A percentile compares a stretch with the other conserved stretches of the same genome.
phyloP scores from a whole-genome alignment of 1,140 invertebrate genomes.

The Zaprionus africanus region DNA sequence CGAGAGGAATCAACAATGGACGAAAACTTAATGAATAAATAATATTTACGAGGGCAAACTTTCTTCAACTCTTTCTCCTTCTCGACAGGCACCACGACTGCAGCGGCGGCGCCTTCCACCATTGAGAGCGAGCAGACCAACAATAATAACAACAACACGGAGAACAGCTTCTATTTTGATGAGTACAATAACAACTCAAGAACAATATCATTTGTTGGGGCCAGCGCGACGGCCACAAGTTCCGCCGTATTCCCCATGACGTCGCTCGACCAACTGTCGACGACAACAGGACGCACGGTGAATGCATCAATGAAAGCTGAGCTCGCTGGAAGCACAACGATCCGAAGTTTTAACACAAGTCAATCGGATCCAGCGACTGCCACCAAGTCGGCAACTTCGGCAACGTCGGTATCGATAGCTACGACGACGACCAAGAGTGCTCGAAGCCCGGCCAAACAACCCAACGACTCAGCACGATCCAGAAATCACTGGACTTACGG shows the following conservation, averaged over 20 bases:
- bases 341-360: slow-evolving; percentile 32
- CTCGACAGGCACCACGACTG: slow-evolving; percentile 42
- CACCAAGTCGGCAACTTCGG: slow-evolving; percentile 13
- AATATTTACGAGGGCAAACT: slow-evolving; percentile 8
- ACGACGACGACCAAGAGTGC: slow-evolving; percentile 52
- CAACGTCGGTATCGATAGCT: neutral
- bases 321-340: slow-evolving; percentile 35
- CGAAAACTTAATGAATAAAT: slow-evolving; percentile 11
- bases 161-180: slow-evolving; percentile 63
- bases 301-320: neutral
- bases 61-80: neutral
- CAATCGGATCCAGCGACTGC: neutral
- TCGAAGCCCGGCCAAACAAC: slow-evolving; percentile 55
- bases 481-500: slow-evolving; percentile 62
- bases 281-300: neutral
- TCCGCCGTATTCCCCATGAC: slow-evolving; percentile 31
- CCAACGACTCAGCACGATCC: slow-evolving; percentile 57
- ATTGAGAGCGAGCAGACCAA: neutral
- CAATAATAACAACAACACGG: slow-evolving; percentile 27
- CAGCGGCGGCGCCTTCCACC: slow-evolving; percentile 15
- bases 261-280: neutral
- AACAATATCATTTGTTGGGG: slow-evolving; percentile 36
- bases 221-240: slow-evolving; percentile 14
- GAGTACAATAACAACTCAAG: slow-evolving; percentile 58
- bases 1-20: slow-evolving; percentile 3